Base-by-base conservation (phyloP, 2,113 vertebrate species). In the Channa maculata region DNA sequence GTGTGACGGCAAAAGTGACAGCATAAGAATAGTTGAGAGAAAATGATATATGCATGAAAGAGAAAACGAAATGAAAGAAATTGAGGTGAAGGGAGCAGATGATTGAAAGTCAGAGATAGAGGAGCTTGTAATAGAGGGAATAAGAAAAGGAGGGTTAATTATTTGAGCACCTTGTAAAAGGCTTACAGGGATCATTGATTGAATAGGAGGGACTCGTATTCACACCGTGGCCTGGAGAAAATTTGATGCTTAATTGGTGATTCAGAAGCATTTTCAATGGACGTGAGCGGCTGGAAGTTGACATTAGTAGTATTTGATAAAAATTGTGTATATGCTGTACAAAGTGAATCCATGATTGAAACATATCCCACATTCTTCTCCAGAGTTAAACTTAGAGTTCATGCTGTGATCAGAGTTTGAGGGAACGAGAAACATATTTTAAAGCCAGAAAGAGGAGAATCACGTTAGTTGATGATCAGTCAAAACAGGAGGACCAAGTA, bases 101-200 rank as follows among this genome's bases (percentile, higher is more conserved):
- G 61, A 73, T 80, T 76, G 65, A 77, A 77, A 41, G 71, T 73
- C 77, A 34, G 52, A 65, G 59, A 58, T n/a, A 41, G 52, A 63
- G 44, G 44, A 67, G 63, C 50, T 81, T 63, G 15, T 73, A 37
- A 64, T 13, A 39, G 34, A 75, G 64, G 69, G 55, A 72, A 82
- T 59, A 86, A 83, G 71, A 80, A 54, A 24, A 80, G 70, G 54
- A 76, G 57, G 52, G 65, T 78, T 83, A 79, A 76, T 83, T 72
- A 80, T 82, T 69, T 15, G 5, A 73, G 69, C 57, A 79, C 61
- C 49, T 73, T 64, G 24, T 54, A 60, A 72, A 78, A 24, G 66
- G 7, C 62, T 77, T 34, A 70, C 64, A 73, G n/a, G 50, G 69
- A 74, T 74, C 5, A 44, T 38, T 36, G 39, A 52, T 62, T 71